Evolutionary conservation across 2,113 vertebrate species (phyloP), one percentile per base, ranked within the genome.

Genomic region (Aspiorhynchus laticeps): DNA sequence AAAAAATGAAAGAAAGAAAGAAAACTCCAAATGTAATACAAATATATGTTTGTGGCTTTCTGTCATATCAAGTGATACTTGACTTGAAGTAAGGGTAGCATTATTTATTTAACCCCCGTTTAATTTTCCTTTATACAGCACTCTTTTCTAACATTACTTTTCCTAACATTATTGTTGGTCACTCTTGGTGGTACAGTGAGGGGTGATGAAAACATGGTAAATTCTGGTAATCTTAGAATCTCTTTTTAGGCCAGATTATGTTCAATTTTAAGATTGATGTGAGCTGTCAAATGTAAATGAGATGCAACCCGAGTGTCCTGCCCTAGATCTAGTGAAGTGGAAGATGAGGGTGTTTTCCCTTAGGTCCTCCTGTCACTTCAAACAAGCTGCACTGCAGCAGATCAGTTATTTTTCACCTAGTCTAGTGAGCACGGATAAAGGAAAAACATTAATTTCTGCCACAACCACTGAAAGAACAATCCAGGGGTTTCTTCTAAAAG

Each of bases 261-360:
- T 63, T 73, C 77, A 79, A 74, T 28, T 84, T 67, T 67, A 48
- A 51, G 84, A 87, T 76, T 41, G 61, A 48, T 7, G 7, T 26
- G 41, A 85, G 86, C 80, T 85, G 87, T 85, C 82, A 84, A 61
- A 88, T 84, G 82, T 85, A 88, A 88, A 85, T 81, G 31, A 71
- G 86, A 88, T 85, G 69, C 80, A 89, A 73, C 80, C 84, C 59
- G 73, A 85, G 78, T 85, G 85, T 76, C 79, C 83, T 87, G 87
- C 82, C 90, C 85, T 86, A 87, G 46, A 84, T 94, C 84, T 91
- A 94, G 81, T 85, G 91, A 92, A 93, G 92, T 92, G 93, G 93
- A 95, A 96, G 91, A 90, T 94, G 91, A 91, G 88, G 79, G 8
- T 84, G 79, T 92, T 94, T 92, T 93, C 93, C 88, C 69, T 85